These are phyloP conservation scores for Frankliniella fusca DNA, from an alignment of 2,888 invertebrate genomes.

Conservation along the genomic window DNA sequence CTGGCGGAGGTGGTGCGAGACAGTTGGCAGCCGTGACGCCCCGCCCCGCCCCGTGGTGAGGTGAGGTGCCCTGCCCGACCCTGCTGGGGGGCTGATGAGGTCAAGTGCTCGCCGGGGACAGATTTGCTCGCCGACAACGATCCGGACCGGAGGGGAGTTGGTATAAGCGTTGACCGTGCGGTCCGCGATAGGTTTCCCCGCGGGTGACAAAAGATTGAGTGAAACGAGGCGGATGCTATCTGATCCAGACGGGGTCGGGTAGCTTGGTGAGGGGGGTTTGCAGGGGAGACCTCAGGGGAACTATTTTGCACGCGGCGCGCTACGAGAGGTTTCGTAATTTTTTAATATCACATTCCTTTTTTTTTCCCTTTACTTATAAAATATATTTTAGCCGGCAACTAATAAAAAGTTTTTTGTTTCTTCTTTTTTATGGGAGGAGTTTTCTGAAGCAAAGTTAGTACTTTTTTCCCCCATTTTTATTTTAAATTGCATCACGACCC, in stretches of 20 bases:
- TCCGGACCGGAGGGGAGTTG: not conserved
- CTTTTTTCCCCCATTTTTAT: too few relatives aligned
- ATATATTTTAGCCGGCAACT: too few relatives aligned
- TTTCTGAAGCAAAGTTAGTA: too few relatives aligned
- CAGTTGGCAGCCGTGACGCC: too few relatives aligned
- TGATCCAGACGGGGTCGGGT: too few relatives aligned
- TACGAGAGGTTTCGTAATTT: not conserved
- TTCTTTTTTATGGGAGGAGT: too few relatives aligned
- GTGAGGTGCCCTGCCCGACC: not conserved
- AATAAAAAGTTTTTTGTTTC: too few relatives aligned
- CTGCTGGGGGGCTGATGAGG: not conserved
- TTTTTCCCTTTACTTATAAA: too few relatives aligned
- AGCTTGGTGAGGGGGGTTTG: not conserved
- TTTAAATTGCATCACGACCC: too few relatives aligned
- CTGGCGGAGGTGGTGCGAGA: too few relatives aligned
- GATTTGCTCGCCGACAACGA: slow-evolving; percentile 7
- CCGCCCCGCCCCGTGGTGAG: too few relatives aligned
- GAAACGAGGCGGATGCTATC: not conserved
- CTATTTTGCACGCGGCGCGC: not conserved
- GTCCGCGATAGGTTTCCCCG: not conserved
- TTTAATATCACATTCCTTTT: too few relatives aligned
- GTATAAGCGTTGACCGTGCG: not conserved
- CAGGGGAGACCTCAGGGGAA: not conserved
- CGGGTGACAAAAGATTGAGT: not conserved
- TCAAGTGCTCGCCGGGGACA: not conserved